Evolutionary conservation across 2,888 invertebrate genomes (phyloP).

Genomic region (Leucoma salicis): DNA sequence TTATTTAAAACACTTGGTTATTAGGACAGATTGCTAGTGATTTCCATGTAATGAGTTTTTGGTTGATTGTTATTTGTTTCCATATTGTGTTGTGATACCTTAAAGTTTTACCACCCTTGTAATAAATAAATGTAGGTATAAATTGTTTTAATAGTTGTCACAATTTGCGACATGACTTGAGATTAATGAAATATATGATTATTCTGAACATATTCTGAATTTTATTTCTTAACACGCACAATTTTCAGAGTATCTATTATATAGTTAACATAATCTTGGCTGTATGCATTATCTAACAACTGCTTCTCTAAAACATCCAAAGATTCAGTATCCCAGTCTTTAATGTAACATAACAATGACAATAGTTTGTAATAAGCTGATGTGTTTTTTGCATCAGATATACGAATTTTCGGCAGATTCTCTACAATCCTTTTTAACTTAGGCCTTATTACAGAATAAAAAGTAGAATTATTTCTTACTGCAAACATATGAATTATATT

Average conservation of each 20-base stretch:
- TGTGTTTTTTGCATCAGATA: slow-evolving; percentile 62
- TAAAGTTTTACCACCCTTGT: slow-evolving; percentile 43
- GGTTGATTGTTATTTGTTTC: slow-evolving; percentile 27
- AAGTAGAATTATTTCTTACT: slow-evolving; percentile 74
- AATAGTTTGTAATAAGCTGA: slow-evolving; percentile 75
- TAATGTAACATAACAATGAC: slow-evolving; percentile 80
- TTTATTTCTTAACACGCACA: slow-evolving; percentile 13
- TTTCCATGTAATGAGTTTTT: background rate
- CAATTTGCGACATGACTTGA: slow-evolving; percentile 39
- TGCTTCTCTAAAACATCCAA: slow-evolving; percentile 68
- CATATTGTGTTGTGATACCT: slow-evolving; percentile 46
- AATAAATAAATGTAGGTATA: slow-evolving; percentile 18
- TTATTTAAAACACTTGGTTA: background rate
- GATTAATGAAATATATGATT: slow-evolving; percentile 48
- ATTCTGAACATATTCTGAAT: slow-evolving; percentile 27
- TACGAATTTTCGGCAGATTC: slow-evolving; percentile 61
- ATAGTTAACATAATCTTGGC: slow-evolving; percentile 57
- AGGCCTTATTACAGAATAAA: slow-evolving; percentile 71
- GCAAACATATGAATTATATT: slow-evolving; percentile 82
- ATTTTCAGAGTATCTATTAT: slow-evolving; percentile 62
- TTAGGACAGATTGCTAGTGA: background rate
- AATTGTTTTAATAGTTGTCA: slow-evolving; percentile 32
- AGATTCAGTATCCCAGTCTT: slow-evolving; percentile 63
- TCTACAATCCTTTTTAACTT: slow-evolving; percentile 68
- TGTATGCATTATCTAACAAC: slow-evolving; percentile 54